phyloP scores from a whole-genome alignment of 2,888 invertebrate species.

The Priocnemis perturbator region DNA sequence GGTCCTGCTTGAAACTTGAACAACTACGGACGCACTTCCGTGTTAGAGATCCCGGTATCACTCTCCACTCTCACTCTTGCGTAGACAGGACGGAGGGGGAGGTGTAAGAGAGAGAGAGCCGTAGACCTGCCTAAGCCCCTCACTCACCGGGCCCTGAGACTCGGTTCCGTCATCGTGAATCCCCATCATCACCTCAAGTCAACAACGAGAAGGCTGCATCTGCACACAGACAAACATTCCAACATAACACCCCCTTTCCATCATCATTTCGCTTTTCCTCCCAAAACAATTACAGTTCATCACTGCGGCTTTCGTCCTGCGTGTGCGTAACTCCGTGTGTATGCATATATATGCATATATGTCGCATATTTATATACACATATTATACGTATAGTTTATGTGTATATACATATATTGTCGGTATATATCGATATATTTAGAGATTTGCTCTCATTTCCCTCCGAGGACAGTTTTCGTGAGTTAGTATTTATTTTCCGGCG shows the following conservation, averaged over 20 bases:
- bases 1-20: constrained; percentile 8
- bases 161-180: constrained; percentile 64
- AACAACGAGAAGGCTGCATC: constrained; percentile 75
- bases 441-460: not conserved
- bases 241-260: constrained; percentile 72
- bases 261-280: constrained; percentile 17
- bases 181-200: constrained; percentile 70
- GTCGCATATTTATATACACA: constrained; percentile 7
- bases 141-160: constrained; percentile 64
- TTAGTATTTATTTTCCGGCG: constrained; percentile 3
- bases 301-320: constrained; percentile 10
- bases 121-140: constrained; percentile 71
- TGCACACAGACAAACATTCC: constrained; percentile 77
- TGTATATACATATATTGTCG: constrained; percentile 7
- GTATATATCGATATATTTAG: not conserved
- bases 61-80: constrained; percentile 46
- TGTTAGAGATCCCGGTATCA: constrained; percentile 43
- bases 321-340: constrained; percentile 12
- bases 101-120: constrained; percentile 48
- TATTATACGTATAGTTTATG: constrained; percentile 3
- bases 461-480: constrained; percentile 7
- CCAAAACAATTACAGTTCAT: constrained; percentile 17
- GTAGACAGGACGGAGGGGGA: constrained; percentile 49
- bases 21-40: constrained; percentile 34
- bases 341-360: constrained; percentile 8